These are phyloP conservation scores for Calephelis virginiensis DNA, from an alignment of 1,140 invertebrate species.

Conservation along the genomic window DNA sequence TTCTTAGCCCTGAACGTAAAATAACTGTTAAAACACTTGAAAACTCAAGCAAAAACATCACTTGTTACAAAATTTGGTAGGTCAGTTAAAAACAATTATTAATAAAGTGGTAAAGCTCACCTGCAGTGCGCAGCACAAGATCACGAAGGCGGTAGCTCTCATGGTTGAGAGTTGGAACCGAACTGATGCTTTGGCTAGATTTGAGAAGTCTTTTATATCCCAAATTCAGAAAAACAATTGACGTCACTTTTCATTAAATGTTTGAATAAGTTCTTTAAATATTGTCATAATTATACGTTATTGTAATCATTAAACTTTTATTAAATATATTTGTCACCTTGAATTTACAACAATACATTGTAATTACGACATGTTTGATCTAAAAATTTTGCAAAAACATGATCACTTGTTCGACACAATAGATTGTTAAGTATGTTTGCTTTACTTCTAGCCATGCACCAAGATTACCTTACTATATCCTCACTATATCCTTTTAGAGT, in stretches of 20 bases:
- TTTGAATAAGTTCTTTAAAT: conserved; percentile 43
- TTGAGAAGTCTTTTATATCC: conserved; percentile 51
- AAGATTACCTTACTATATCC: too few relatives aligned
- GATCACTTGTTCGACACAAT: background rate
- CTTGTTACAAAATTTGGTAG: too few relatives aligned
- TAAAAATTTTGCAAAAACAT: conserved; percentile 26
- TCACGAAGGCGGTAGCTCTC: conserved; percentile 68
- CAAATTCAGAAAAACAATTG: conserved; percentile 31
- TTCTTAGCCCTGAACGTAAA: too few relatives aligned
- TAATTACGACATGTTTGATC: conserved; percentile 49
- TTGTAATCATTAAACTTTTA: conserved; percentile 6
- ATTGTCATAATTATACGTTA: conserved; percentile 46
- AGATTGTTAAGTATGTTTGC: background rate
- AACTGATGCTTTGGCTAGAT: conserved; percentile 50
- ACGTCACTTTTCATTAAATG: conserved; percentile 27
- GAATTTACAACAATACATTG: conserved; percentile 49
- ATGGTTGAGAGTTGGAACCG: conserved; percentile 69
- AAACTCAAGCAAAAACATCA: too few relatives aligned
- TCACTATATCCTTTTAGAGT: too few relatives aligned
- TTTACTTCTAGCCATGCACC: background rate
- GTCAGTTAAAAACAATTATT: too few relatives aligned
- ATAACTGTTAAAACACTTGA: too few relatives aligned
- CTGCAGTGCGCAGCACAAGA: conserved; percentile 68
- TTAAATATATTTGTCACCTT: conserved; percentile 21
- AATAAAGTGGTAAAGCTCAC: conserved; percentile 39